These are phyloP conservation scores for Amphipyra berbera DNA, from an alignment of 2,888 invertebrate genomes.

Conservation along the genomic window DNA sequence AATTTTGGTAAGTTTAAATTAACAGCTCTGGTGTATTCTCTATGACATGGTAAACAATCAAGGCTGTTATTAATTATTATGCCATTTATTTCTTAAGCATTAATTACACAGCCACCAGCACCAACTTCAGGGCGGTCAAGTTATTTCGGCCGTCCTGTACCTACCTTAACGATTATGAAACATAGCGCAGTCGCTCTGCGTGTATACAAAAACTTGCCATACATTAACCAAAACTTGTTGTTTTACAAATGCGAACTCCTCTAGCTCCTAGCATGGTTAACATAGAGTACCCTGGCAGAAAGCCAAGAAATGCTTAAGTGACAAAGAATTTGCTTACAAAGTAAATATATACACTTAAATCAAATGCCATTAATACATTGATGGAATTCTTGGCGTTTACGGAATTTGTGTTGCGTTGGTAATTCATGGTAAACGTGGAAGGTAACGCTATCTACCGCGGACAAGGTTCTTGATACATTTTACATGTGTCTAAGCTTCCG, in stretches of 20 bases:
- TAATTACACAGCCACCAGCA: too few species aligned
- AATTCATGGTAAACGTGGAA: conserved; percentile 15
- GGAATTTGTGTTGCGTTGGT: conserved; percentile 39
- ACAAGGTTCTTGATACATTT: neutral
- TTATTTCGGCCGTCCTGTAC: too few species aligned
- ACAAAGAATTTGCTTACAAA: conserved; percentile 34
- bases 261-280: neutral
- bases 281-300: conserved; percentile 17
- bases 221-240: neutral
- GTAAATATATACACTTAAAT: conserved; percentile 53
- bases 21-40: too few species aligned
- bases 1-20: too few species aligned
- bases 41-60: too few species aligned
- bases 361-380: conserved; percentile 50
- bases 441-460: neutral
- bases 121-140: too few species aligned
- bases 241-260: neutral
- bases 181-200: too few species aligned
- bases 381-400: conserved; percentile 24
- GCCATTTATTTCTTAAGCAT: too few species aligned
- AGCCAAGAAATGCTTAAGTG: conserved; percentile 25
- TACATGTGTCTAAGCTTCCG: neutral
- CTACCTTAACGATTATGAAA: too few species aligned
- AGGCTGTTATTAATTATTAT: too few species aligned
- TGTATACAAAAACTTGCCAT: too few species aligned